These are phyloP conservation scores for Pseudorhiza aurosa DNA, from an alignment of 30 jellyfish, hydroid and myxozoan genomes.

Conservation along the genomic window DNA sequence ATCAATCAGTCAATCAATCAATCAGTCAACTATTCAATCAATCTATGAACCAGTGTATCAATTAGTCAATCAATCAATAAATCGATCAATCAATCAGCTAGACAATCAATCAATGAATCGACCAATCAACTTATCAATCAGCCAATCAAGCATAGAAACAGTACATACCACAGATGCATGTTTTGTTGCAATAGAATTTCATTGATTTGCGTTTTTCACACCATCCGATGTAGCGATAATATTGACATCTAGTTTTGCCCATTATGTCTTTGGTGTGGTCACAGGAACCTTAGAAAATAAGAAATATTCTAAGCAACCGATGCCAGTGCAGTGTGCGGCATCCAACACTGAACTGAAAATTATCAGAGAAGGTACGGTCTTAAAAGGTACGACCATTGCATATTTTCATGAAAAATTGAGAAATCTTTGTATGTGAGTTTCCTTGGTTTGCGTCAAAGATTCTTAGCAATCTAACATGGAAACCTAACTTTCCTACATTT, in stretches of 20 bases:
- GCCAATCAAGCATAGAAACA: too few species aligned
- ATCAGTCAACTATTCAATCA: neutral
- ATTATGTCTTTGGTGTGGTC: neutral
- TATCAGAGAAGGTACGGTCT: too few species aligned
- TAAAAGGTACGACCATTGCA: too few species aligned
- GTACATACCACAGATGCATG: slow-evolving; percentile 23
- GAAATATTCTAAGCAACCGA: too few species aligned
- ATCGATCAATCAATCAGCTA: neutral
- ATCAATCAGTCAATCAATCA: neutral
- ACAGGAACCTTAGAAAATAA: neutral
- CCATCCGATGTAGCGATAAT: slow-evolving; percentile 22
- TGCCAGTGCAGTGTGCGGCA: too few species aligned
- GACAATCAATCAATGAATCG: neutral
- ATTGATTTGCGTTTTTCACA: neutral
- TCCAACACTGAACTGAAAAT: too few species aligned
- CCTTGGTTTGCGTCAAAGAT: too few species aligned
- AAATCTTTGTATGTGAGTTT: too few species aligned
- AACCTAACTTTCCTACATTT: too few species aligned
- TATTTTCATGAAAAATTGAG: too few species aligned
- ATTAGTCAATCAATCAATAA: neutral
- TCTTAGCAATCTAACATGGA: too few species aligned
- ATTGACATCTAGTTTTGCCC: slow-evolving; percentile 14
- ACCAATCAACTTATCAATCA: neutral
- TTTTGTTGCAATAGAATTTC: slow-evolving; percentile 21
- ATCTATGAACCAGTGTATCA: neutral